These are phyloP conservation scores for Rhincodon typus DNA, from an alignment of 2,797 vertebrate species.

Conservation along the genomic window DNA sequence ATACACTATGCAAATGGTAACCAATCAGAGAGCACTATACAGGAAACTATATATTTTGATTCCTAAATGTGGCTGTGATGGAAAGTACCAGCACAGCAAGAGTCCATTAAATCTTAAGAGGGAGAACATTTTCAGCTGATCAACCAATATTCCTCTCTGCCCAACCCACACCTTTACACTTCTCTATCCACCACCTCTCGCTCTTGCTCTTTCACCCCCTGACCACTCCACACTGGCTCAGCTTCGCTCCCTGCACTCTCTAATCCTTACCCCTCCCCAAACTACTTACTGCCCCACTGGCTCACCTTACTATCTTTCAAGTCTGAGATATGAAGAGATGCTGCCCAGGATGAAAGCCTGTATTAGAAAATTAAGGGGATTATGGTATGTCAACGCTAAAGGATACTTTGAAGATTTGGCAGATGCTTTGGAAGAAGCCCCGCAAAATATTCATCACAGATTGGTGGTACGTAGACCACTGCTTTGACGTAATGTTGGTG, in stretches of 20 bases:
- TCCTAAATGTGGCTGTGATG: not conserved
- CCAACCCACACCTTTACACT: not conserved
- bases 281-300: not conserved
- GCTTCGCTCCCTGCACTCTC: not conserved
- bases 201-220: not conserved
- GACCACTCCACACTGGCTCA: not conserved
- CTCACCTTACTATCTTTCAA: not conserved
- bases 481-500: not conserved
- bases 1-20: constrained; percentile 83
- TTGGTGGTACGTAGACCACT: constrained; percentile 76
- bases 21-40: not conserved
- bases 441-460: constrained; percentile 98
- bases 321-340: not conserved
- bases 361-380: too few relatives aligned
- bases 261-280: not conserved
- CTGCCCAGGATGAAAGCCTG: not conserved
- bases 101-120: not conserved
- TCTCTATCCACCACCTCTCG: not conserved
- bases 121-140: not conserved
- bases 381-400: constrained; percentile 91
- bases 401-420: constrained; percentile 89
- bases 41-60: not conserved
- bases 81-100: not conserved
- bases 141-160: not conserved
- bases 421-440: constrained; percentile 82